Evolutionary conservation across 2,797 vertebrate genomes (phyloP).

Genomic region (Falco rusticolus): DNA sequence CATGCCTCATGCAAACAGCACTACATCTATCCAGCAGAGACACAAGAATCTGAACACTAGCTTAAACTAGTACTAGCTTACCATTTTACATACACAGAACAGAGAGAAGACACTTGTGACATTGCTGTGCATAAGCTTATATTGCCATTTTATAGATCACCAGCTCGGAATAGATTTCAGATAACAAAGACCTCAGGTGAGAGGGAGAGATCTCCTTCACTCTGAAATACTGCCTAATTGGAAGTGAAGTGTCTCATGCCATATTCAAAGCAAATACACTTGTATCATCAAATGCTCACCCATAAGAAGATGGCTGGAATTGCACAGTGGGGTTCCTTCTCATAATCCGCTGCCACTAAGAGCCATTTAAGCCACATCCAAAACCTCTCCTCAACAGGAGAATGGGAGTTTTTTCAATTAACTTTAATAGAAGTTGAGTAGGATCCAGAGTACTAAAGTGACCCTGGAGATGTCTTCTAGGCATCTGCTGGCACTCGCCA

Average conservation of each 20-base stretch:
- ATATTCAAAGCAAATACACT: background rate
- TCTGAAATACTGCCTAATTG: background rate
- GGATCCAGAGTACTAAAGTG: conserved; percentile 25
- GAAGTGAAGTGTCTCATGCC: background rate
- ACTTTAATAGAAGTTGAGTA: background rate
- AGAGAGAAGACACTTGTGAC: background rate
- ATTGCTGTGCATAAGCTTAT: background rate
- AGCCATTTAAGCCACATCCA: conserved; percentile 7
- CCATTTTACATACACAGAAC: background rate
- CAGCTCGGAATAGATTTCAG: background rate
- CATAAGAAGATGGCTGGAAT: conserved; percentile 35
- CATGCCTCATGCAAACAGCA: background rate
- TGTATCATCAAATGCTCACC: conserved; percentile 34
- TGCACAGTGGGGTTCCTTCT: conserved; percentile 24
- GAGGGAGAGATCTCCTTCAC: background rate
- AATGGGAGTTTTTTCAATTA: conserved; percentile 49
- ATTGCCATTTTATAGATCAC: background rate
- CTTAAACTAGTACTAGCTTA: background rate
- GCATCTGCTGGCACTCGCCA: background rate
- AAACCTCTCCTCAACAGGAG: conserved; percentile 19
- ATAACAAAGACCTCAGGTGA: background rate
- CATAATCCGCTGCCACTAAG: conserved; percentile 25
- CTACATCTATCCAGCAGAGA: background rate
- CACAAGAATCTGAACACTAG: background rate
- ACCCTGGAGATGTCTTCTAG: background rate